Evolutionary conservation across 2,888 invertebrate species (phyloP).

Genomic region (Zaprionus lineosus): DNA sequence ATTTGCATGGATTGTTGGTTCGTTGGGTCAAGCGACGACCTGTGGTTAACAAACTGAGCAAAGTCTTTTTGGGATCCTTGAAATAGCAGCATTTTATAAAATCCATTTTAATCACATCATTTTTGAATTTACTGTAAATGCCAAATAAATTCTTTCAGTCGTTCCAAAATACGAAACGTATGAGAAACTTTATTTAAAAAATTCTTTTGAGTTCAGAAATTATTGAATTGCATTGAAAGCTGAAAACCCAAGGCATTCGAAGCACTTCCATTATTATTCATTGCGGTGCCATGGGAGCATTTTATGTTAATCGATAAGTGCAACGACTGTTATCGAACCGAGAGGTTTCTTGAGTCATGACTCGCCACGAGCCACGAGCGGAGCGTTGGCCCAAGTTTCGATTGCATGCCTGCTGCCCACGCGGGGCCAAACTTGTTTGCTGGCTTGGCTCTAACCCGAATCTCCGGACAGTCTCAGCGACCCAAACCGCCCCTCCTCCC

Average conservation of each 20-base stretch:
- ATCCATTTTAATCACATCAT: too few species aligned
- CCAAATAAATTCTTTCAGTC: too few species aligned
- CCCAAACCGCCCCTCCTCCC: neutral
- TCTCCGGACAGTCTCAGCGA: neutral
- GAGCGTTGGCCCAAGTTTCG: slow-evolving; percentile 36
- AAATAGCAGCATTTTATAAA: too few species aligned
- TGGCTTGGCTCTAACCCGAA: slow-evolving; percentile 3
- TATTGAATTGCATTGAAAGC: too few species aligned
- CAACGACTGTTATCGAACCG: slow-evolving; percentile 24
- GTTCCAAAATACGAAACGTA: too few species aligned
- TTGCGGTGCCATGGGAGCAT: too few species aligned
- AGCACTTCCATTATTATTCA: neutral
- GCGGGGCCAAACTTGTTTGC: slow-evolving; percentile 49
- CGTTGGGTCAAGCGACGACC: slow-evolving; percentile 42
- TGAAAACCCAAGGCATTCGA: too few species aligned
- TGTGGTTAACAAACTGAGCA: too few species aligned
- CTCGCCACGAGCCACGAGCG: slow-evolving; percentile 72
- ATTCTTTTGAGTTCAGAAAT: too few species aligned
- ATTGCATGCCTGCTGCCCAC: slow-evolving; percentile 39
- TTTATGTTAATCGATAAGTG: slow-evolving; percentile 26
- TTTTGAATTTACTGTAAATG: too few species aligned
- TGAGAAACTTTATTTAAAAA: too few species aligned
- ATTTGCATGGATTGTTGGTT: slow-evolving; percentile 56
- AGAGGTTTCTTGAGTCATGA: slow-evolving; percentile 60
- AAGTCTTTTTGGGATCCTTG: too few species aligned